Evolutionary conservation across 2,797 vertebrate genomes (phyloP).

Genomic region (Hippocampus kuda): DNA sequence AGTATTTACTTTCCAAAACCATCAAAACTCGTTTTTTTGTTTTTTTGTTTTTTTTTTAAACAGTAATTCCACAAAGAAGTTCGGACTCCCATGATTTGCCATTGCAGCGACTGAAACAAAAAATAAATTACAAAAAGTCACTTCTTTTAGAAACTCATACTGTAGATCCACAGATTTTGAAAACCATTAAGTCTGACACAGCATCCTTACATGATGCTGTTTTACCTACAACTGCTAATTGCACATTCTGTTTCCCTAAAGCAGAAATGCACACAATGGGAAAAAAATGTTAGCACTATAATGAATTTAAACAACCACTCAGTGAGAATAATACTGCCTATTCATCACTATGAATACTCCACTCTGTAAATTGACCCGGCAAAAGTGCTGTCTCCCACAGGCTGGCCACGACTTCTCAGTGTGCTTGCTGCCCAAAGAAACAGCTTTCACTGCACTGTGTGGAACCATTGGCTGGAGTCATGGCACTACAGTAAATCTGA

Average conservation of each 20-base stretch:
- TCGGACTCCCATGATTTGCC: too few relatives aligned
- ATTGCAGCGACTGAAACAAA: background rate
- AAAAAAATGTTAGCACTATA: constrained; percentile 19
- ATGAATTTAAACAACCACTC: constrained; percentile 31
- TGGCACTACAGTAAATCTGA: constrained; percentile 40
- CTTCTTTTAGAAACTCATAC: too few relatives aligned
- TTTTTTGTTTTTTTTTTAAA: too few relatives aligned
- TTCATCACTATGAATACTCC: constrained; percentile 41
- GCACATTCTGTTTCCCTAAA: constrained; percentile 8
- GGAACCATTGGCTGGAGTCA: constrained; percentile 43
- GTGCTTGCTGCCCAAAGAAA: constrained; percentile 33
- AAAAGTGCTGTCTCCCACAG: constrained; percentile 32
- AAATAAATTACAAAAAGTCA: background rate
- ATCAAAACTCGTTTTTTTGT: too few relatives aligned
- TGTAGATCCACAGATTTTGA: background rate
- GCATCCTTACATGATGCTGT: too few relatives aligned
- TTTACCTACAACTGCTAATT: constrained; percentile 12
- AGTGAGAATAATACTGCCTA: constrained; percentile 34
- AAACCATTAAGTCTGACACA: background rate
- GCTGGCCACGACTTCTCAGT: constrained; percentile 33
- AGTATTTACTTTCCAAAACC: background rate
- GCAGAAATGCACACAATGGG: background rate
- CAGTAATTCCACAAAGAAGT: too few relatives aligned
- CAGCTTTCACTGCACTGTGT: constrained; percentile 32
- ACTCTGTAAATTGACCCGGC: constrained; percentile 31